Base-by-base conservation (phyloP, 2,113 vertebrate genomes). In the Podarcis cretensis region DNA sequence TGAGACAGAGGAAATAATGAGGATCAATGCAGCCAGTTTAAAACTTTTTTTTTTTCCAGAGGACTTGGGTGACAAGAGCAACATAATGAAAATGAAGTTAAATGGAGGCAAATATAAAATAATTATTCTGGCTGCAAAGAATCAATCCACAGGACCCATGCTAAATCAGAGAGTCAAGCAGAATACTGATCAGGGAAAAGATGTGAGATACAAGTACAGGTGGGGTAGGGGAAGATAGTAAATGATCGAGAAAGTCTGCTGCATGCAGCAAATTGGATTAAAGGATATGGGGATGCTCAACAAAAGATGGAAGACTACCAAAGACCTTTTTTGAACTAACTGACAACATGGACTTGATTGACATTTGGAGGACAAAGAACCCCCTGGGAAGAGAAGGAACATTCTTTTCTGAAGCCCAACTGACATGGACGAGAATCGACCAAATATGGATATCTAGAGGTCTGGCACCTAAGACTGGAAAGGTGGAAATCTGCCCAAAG, bases 61-160 rank as follows among this genome's bases (percentile, higher is more conserved):
- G 12, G 37, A 35, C 63, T 77, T 82, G 81, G 79, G 54, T 59
- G 71, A 86, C 21, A 90, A 80, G 63, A 80, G 37, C 84, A 89
- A 66, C 10, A 48, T 32, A 37, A n/a, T 54, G 3, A 74, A 87
- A 59, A 80, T 85, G 65, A 90, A 74, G 69, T 85, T 90, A 90
- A 93, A 89, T 86, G 73, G 90, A 89, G 65, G 65, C 43, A 90
- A 86, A 92, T 89, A 80, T 87, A 89, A 90, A 91, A 90, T 90
- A 89, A 93, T 84, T 92, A 71, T 86, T 77, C 73, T 87, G 85
- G 13, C 16, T 63, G 6, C 59, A 91, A 87, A 86, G 84, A 91
- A 71, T 43, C 78, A 90, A 76, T 18, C 79, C 81, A n/a, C 32
- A 87, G 68, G 82, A 30, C 85, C 65, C 23, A 35, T 89, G 81